Evolutionary conservation across 2,797 vertebrate genomes (phyloP).

Genomic region (Sebastes hubbsi): DNA sequence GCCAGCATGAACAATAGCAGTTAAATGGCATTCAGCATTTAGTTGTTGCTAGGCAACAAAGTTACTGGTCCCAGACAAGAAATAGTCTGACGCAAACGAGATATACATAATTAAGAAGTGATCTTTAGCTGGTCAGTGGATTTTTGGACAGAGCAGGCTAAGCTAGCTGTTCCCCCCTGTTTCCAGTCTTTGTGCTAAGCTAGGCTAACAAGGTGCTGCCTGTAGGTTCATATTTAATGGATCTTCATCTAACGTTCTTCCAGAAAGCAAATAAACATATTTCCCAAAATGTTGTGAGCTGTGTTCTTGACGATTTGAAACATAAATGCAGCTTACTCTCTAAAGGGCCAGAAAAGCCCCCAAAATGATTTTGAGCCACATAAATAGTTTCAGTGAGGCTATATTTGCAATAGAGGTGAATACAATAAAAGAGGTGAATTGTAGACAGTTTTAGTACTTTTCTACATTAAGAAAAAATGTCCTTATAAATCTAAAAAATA

Average conservation of each 20-base stretch:
- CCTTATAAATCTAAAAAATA: neutral
- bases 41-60: too few relatives aligned
- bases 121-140: too few relatives aligned
- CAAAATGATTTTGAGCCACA: neutral
- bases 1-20: too few relatives aligned
- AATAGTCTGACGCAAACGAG: too few relatives aligned
- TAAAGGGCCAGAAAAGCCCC: too few relatives aligned
- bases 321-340: neutral
- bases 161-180: too few relatives aligned
- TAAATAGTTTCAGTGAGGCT: neutral
- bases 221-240: neutral
- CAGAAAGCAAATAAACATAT: neutral
- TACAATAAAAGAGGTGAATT: neutral
- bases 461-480: neutral
- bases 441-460: neutral
- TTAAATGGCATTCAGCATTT: too few relatives aligned
- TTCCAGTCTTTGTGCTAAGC: neutral
- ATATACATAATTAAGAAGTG: too few relatives aligned
- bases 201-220: neutral
- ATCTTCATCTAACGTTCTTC: neutral
- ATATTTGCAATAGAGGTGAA: neutral
- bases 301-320: neutral
- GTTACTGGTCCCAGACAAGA: too few relatives aligned
- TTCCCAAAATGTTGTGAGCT: neutral
- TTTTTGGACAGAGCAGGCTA: too few relatives aligned